A percentile compares a stretch with the other conserved stretches of the same genome.
These are phyloP conservation scores for Meloidogyne hapla DNA, from an alignment of 1,140 invertebrate genomes.

Conservation along the genomic window DNA sequence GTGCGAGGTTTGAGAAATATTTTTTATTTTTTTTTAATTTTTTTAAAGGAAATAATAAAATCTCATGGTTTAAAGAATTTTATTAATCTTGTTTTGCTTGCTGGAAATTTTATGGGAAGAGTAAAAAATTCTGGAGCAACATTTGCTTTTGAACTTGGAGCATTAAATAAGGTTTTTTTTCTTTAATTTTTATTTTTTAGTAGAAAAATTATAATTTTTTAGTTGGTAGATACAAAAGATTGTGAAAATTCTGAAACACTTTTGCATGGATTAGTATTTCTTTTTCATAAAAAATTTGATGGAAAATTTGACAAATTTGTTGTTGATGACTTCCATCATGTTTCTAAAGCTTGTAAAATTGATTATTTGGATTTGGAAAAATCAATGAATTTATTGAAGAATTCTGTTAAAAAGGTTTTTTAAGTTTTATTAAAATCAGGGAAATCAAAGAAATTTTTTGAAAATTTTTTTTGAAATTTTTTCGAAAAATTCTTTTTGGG, in stretches of 20 bases:
- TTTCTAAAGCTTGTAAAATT: slow-evolving; percentile 34
- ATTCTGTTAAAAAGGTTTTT: slow-evolving; percentile 34
- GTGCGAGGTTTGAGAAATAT: slow-evolving; percentile 20
- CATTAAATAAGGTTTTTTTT: slow-evolving; percentile 38
- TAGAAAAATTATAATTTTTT: slow-evolving; percentile 28
- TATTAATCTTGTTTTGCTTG: slow-evolving; percentile 43
- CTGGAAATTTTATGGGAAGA: slow-evolving; percentile 47
- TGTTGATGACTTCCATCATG: slow-evolving; percentile 44
- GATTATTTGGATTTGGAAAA: slow-evolving; percentile 30
- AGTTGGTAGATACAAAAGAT: slow-evolving; percentile 48
- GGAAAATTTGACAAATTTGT: slow-evolving; percentile 39
- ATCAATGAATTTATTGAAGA: slow-evolving; percentile 29
- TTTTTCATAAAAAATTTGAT: slow-evolving; percentile 39
- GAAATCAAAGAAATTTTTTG: slow-evolving; percentile 4
- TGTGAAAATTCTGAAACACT: slow-evolving; percentile 41
- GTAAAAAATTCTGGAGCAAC: slow-evolving; percentile 39
- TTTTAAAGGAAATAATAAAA: slow-evolving; percentile 33
- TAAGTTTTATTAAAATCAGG: neutral
- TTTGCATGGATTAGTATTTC: slow-evolving; percentile 35
- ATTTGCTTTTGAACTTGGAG: slow-evolving; percentile 44
- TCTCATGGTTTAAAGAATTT: slow-evolving; percentile 38
- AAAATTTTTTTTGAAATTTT: neutral
- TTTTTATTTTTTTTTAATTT: neutral
- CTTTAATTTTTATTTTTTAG: slow-evolving; percentile 21
- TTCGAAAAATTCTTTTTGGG: too few relatives aligned